Base-by-base conservation (phyloP, 2,888 invertebrate genomes). In the Parelbella ahira region DNA sequence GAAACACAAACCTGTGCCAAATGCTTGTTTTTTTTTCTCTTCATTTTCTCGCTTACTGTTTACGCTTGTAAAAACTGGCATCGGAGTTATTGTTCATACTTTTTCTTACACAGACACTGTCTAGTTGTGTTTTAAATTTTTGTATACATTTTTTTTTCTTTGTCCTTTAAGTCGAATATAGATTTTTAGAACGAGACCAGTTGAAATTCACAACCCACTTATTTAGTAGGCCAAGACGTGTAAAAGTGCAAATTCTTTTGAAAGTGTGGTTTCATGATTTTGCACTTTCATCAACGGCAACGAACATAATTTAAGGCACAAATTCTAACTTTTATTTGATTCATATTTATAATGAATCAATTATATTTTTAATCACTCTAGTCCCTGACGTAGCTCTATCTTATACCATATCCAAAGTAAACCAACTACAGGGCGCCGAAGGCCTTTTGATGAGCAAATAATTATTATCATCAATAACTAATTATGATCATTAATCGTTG, bases 1-100 rank as follows among this genome's bases (percentile, higher is more conserved):
- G 55, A 51, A 56, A 49, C 49, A 57, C 47, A 66, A 58, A 60
- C 55, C 63, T 57, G 67, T 71, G 73, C 76, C 74, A 74, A 76
- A 68, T 65, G 59, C n/a, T n/a, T n/a, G n/a, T n/a, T 54, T 62
- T 66, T 68, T 55, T 62, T 53, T 50, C 50, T n/a, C n/a, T n/a
- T n/a, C n/a, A n/a, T n/a, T n/a, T n/a, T n/a, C 50, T 51, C 50
- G 47, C 51, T 51, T 57, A 45, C 58, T 58, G 53, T 62, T 64
- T 62, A 58, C 54, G 53, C 9, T 4, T n/a, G 9, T 3, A 25
- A 39, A 39, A 39, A 30, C 27, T 21, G 9, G 20, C 10, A 39
- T 28, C 28, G 10, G 20, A n/a, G 10, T 43, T 39, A 33, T 45
- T 36, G 32, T 11, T 10, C 39, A 21, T 10, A 8, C 13, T 29